Base-by-base conservation (phyloP, 92 coral and sea anemone genomes). In the Palythoa caribaeorum region DNA sequence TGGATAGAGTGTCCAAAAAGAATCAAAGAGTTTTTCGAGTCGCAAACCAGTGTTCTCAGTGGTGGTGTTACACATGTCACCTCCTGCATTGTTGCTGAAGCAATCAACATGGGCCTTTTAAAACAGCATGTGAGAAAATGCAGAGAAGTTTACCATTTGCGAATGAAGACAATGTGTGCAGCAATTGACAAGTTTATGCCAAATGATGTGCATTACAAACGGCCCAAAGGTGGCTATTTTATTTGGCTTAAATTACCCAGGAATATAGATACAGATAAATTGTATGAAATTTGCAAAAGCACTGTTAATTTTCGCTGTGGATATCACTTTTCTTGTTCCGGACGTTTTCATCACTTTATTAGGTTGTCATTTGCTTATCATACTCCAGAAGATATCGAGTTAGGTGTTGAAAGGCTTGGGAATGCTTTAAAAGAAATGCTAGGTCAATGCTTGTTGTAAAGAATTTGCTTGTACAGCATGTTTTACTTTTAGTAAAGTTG, bases 1-100 rank as follows among this genome's bases (percentile, higher is more conserved):
- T 96, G 99, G 99, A 85, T 96, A 35, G 99, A 96, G 70, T 93
- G 79, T 6, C 99, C 99, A 19, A 88, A 87, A 54, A 84, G 69
- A 81, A 83, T 93, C 19, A 57, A 86, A 1, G 70, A 69, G 54
- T 88, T 91, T 84, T 80, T 93, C 17, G 15, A 5, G 9, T 44
- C 60, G 19, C 77, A 91, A 48, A 86, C 90, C 51, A 38, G 62
- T 59, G 65, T 72, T 3, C 50, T 38, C 3, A 87, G 92, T 88
- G 96, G 96, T 6, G 98, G 98, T 16, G 71, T 88, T 79, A 92
- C 95, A 35, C 98, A 95, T 38, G 92, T 93, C 72, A 95, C 99
- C 5, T 90, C 96, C 16, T 93, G 96, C 69, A 90, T 93, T 17
- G 88, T 96, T 73, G 90, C 94, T 9, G 93, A 78, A 40, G 98